Percentiles rank a stretch among this genome's conserved stretches.
Conservation (phyloP, 2,888 invertebrate genomes). For the Acronicta leporina region DNA sequence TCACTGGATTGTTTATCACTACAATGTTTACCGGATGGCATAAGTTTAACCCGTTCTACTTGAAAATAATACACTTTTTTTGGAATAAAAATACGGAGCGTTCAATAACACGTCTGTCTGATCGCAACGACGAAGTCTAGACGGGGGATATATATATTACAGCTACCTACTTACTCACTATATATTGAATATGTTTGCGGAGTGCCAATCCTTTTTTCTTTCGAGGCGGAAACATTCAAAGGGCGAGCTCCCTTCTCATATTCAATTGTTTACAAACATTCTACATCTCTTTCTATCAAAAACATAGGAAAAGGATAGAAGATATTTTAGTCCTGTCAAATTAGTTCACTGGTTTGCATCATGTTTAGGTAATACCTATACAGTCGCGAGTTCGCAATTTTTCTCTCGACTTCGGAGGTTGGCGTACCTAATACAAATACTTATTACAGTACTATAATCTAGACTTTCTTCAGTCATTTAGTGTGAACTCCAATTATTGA, state of each 20-base stretch:
- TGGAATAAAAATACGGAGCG: not conserved
- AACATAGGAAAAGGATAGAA: no score
- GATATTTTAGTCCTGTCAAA: no score
- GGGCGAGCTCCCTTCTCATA: not conserved
- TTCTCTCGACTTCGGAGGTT: no score
- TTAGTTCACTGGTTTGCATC: no score
- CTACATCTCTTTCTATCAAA: no score
- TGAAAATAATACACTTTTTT: not conserved
- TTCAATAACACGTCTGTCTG: constrained; percentile 1
- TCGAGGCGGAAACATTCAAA: not conserved
- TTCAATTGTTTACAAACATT: not conserved
- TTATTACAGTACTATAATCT: no score
- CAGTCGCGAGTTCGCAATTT: no score
- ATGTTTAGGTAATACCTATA: no score
- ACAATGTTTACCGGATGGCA: not conserved
- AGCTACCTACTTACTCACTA: not conserved
- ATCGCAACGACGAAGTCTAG: not conserved
- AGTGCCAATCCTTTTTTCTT: not conserved
- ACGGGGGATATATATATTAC: not conserved
- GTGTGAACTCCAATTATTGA: no score
- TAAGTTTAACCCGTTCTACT: not conserved
- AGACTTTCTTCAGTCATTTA: no score
- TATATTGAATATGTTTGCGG: not conserved
- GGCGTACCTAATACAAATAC: no score
- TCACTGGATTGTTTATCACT: not conserved